Base-by-base conservation (phyloP, 2,113 vertebrate genomes). In the Caranx melampygus region DNA sequence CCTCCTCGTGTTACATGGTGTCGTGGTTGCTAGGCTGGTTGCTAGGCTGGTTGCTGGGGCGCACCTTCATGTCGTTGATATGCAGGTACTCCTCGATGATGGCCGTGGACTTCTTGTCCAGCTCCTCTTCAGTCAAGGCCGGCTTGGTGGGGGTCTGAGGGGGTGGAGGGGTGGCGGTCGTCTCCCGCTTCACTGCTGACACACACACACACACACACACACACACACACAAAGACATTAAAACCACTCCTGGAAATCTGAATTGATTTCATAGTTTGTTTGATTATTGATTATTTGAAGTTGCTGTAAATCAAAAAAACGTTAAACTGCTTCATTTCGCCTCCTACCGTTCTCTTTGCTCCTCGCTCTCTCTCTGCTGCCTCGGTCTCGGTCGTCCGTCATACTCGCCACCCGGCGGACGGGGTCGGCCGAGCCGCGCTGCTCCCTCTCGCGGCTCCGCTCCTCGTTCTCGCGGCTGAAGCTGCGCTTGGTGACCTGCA, bases 71-170 rank as follows among this genome's bases (percentile, higher is more conserved):
- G 91, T 99, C 97, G 35, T n/a, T 98, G 87, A 99, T 97, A 83
- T 99, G 97, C 64, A 99, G 93, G 62, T 98, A 99, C 54, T 99
- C 98, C 85, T 99, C 98, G 37, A 97, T 98, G 86, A 99, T 99
- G 0, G 97, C 96, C 68, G 94, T 97, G 2, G 97, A 97, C 87
- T 99, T 99, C 95, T 97, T 99, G 65, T 96, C 97, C 62, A 99
- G 75, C 62, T 98, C 97, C n/a, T 97, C 97, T 54, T 97, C 96
- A 0, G 94, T 96, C 55, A 99, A 89, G 0, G 80, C 77, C 0
- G 96, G 95, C 58, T 96, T 97, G 1, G 92, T 73, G 20, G 94
- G 74, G 5, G 68, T 73, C 69, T 61, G 92, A 37, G 61, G 79
- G 69, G 93, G 89, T 16, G 91, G 89, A 8, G 93, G 90, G 3